phyloP scores from a whole-genome alignment of 2,888 invertebrate genomes.

The Drosophila diplacantha region DNA sequence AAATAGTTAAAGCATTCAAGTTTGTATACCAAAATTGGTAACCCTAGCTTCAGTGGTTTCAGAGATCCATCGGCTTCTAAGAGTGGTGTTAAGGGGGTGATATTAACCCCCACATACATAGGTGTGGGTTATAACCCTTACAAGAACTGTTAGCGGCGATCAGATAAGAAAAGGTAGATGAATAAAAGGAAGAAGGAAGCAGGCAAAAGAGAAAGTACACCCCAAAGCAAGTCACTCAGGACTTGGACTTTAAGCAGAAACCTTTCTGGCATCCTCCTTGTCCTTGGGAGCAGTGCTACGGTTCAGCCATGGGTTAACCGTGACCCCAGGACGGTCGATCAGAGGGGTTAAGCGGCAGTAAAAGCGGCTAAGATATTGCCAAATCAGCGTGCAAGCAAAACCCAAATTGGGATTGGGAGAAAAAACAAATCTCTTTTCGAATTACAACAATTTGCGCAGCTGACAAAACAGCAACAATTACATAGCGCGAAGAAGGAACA shows the following conservation, averaged over 20 bases:
- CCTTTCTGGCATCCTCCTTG: neutral
- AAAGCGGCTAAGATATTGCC: conserved; percentile 5
- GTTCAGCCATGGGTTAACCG: neutral
- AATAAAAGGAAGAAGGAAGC: neutral
- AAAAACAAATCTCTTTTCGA: conserved; percentile 29
- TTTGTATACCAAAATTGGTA: neutral
- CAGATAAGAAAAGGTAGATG: neutral
- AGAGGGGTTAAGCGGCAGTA: too few species aligned
- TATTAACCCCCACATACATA: neutral
- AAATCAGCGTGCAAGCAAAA: conserved; percentile 9
- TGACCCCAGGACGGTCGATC: neutral
- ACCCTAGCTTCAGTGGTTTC: neutral
- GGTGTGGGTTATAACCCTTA: neutral
- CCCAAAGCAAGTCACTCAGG: neutral
- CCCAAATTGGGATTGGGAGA: conserved; percentile 15
- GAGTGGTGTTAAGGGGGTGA: neutral
- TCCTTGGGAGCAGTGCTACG: neutral
- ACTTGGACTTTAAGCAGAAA: neutral
- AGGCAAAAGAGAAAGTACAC: neutral
- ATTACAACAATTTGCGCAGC: conserved; percentile 24
- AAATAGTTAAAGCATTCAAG: neutral
- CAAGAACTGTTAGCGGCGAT: neutral
- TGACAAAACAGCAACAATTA: conserved; percentile 22
- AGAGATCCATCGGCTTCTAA: neutral
- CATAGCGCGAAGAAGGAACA: neutral